These are phyloP conservation scores for Lucinisca nassula DNA, from an alignment of 2,888 invertebrate species.

Conservation along the genomic window DNA sequence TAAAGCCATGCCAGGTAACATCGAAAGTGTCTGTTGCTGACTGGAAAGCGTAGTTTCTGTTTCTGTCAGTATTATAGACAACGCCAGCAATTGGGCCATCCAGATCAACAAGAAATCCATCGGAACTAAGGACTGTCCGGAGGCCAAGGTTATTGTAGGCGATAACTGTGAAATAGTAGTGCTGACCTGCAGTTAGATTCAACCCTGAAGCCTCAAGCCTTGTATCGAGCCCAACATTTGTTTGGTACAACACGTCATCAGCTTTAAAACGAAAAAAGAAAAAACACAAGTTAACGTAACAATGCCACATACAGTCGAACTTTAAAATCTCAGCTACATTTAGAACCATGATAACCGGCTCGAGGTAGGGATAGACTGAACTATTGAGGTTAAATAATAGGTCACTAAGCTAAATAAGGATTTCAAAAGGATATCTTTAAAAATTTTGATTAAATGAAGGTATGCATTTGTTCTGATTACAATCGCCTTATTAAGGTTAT, in stretches of 20 bases:
- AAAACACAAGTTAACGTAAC: no score
- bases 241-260: conserved; percentile 4
- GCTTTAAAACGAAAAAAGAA: neutral
- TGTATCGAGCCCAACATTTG: conserved; percentile 14
- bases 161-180: neutral
- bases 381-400: no score
- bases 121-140: neutral
- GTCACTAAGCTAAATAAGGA: no score
- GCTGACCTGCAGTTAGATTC: conserved; percentile 1
- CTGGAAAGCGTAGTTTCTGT: conserved; percentile 58
- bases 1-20: conserved; percentile 73
- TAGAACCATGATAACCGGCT: no score
- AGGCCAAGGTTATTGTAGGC: neutral
- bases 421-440: no score
- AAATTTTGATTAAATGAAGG: no score
- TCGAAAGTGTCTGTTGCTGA: conserved; percentile 35
- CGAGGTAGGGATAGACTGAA: no score
- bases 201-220: neutral
- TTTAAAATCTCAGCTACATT: no score
- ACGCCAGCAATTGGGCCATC: neutral
- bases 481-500: no score
- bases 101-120: neutral
- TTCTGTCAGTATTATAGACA: conserved; percentile 58
- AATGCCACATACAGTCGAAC: no score
- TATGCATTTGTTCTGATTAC: no score